Conservation (phyloP, 2,797 vertebrate genomes). For the Syngnathus acus region DNA sequence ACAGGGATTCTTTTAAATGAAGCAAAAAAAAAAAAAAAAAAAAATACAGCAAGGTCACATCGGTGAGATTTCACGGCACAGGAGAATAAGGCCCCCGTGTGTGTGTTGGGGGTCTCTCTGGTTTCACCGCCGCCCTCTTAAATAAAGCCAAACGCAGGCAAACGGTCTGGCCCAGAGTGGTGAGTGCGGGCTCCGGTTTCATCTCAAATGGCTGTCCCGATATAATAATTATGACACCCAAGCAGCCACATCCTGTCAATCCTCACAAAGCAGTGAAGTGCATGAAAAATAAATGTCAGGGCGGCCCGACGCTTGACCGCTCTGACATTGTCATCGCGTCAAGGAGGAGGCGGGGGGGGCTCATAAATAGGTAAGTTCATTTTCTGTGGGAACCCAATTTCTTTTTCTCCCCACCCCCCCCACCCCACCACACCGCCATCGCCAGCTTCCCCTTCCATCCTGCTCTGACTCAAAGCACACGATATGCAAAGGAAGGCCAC, state of each 20-base stretch:
- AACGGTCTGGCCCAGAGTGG: slow-evolving; percentile 52
- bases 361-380: slow-evolving; percentile 65
- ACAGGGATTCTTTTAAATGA: slow-evolving; percentile 37
- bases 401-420: slow-evolving; percentile 36
- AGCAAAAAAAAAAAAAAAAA: slow-evolving; percentile 48
- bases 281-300: slow-evolving; percentile 59
- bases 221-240: slow-evolving; percentile 72
- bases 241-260: slow-evolving; percentile 58
- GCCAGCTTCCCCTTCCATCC: slow-evolving; percentile 27
- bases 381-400: slow-evolving; percentile 65
- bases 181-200: slow-evolving; percentile 50
- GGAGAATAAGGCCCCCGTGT: slow-evolving; percentile 46
- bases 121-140: slow-evolving; percentile 49
- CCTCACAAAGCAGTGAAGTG: slow-evolving; percentile 44
- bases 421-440: too few relatives aligned
- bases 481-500: slow-evolving; percentile 67
- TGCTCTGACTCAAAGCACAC: slow-evolving; percentile 64
- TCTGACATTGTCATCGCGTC: slow-evolving; percentile 53
- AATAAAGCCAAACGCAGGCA: slow-evolving; percentile 57
- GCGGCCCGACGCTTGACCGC: slow-evolving; percentile 40
- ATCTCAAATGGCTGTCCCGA: slow-evolving; percentile 58
- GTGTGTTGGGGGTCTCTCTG: slow-evolving; percentile 33
- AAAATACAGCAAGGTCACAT: slow-evolving; percentile 38
- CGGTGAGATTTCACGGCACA: slow-evolving; percentile 56
- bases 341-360: slow-evolving; percentile 24